These are phyloP conservation scores for Oryzias javanicus DNA, from an alignment of 2,113 vertebrate species.

Conservation along the genomic window DNA sequence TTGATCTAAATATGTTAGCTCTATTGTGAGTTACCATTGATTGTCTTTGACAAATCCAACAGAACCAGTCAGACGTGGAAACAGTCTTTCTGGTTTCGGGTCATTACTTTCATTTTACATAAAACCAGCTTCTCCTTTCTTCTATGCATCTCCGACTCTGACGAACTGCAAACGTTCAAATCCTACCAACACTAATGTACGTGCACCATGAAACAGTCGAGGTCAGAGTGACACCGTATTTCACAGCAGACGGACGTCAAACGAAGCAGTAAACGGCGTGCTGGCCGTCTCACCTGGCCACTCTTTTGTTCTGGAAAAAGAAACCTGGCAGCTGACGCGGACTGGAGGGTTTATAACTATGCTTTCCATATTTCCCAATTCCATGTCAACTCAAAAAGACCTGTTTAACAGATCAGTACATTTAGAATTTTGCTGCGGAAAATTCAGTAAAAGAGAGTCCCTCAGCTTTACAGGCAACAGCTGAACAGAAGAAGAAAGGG, in stretches of 20 bases:
- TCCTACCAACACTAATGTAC: slow-evolving; percentile 31
- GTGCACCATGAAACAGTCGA: slow-evolving; percentile 51
- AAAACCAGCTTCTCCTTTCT: slow-evolving; percentile 15
- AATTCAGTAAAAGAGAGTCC: slow-evolving; percentile 53
- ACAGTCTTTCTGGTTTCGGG: no score
- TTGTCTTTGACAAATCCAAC: no score
- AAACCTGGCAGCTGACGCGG: slow-evolving; percentile 55
- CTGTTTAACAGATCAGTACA: slow-evolving; percentile 63
- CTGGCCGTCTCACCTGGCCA: slow-evolving; percentile 53
- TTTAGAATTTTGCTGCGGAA: slow-evolving; percentile 55
- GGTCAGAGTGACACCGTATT: slow-evolving; percentile 61
- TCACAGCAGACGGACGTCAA: slow-evolving; percentile 55
- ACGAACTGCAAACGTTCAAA: no score
- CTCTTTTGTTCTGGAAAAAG: slow-evolving; percentile 29
- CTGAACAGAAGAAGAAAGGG: slow-evolving; percentile 41
- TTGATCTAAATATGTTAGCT: no score
- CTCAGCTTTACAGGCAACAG: slow-evolving; percentile 53
- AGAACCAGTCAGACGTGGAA: no score
- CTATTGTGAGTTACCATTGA: no score
- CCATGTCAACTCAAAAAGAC: slow-evolving; percentile 47
- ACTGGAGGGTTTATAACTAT: slow-evolving; percentile 50
- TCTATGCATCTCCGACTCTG: not conserved
- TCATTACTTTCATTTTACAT: slow-evolving; percentile 9
- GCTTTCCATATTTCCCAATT: slow-evolving; percentile 62
- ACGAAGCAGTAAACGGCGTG: slow-evolving; percentile 50